Percentiles rank a stretch among this genome's conserved stretches.
Evolutionary conservation across 1,140 invertebrate species (phyloP).

Genomic region (Sycophaga agraensis): DNA sequence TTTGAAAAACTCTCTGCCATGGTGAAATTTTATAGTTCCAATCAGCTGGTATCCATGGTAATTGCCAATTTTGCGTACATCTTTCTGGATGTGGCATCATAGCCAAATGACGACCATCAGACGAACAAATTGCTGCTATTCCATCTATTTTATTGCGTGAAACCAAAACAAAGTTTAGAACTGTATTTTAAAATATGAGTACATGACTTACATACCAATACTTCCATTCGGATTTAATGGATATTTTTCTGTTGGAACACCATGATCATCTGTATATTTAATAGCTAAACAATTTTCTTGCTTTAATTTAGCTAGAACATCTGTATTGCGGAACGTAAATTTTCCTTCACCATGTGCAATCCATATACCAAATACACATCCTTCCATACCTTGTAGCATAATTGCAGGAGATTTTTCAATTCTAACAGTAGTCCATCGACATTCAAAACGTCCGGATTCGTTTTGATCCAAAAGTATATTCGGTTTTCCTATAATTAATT

Average conservation of each 20-base stretch:
- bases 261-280: slow-evolving; percentile 81
- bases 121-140: slow-evolving; percentile 85
- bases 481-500: slow-evolving; percentile 41
- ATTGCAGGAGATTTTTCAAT: slow-evolving; percentile 75
- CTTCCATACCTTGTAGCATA: slow-evolving; percentile 87
- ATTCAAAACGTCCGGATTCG: slow-evolving; percentile 86
- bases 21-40: slow-evolving; percentile 69
- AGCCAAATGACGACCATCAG: slow-evolving; percentile 89
- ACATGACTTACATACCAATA: slow-evolving; percentile 50
- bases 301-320: slow-evolving; percentile 62
- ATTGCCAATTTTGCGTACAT: slow-evolving; percentile 82
- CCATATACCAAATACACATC: slow-evolving; percentile 87
- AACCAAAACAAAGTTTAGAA: slow-evolving; percentile 14
- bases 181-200: neutral
- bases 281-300: slow-evolving; percentile 70
- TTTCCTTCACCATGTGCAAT: slow-evolving; percentile 95
- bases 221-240: slow-evolving; percentile 95
- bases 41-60: slow-evolving; percentile 69
- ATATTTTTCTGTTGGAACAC: slow-evolving; percentile 75
- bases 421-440: slow-evolving; percentile 83
- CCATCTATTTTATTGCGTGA: slow-evolving; percentile 58
- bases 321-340: slow-evolving; percentile 62
- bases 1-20: slow-evolving; percentile 90
- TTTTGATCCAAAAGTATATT: slow-evolving; percentile 84
- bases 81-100: slow-evolving; percentile 99